Evolutionary conservation across 2,797 vertebrate species (phyloP).

Genomic region (Myotis myotis): DNA sequence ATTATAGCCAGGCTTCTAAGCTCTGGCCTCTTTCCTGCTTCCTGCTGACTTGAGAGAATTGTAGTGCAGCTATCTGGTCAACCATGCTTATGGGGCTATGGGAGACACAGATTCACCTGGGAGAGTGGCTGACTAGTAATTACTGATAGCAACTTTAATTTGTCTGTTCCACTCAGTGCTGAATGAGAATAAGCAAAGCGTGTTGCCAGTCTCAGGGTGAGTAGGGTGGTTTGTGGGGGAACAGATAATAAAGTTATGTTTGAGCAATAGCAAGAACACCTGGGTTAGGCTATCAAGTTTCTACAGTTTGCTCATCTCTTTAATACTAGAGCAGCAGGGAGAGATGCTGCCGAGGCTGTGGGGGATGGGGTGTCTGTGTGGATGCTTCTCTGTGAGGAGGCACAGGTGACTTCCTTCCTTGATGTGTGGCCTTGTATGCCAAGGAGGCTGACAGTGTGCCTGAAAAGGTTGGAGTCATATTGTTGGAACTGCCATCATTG

Average conservation of each 20-base stretch:
- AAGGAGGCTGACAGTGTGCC: background rate
- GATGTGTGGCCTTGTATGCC: background rate
- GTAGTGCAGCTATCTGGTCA: background rate
- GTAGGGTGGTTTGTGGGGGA: background rate
- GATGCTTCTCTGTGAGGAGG: background rate
- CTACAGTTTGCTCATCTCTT: background rate
- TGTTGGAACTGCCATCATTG: background rate
- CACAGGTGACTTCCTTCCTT: background rate
- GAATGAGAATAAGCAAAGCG: background rate
- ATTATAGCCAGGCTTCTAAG: background rate
- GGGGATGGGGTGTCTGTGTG: background rate
- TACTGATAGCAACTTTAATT: background rate
- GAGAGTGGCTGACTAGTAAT: background rate
- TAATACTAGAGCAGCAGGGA: background rate
- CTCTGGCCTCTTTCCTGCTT: background rate
- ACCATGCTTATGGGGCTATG: background rate
- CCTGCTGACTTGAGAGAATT: background rate
- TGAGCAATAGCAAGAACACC: background rate
- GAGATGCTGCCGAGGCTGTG: background rate
- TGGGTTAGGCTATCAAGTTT: background rate
- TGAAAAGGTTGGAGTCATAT: background rate
- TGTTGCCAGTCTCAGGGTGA: background rate
- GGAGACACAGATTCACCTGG: background rate
- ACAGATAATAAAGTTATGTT: background rate
- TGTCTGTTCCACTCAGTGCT: background rate